Conservation (phyloP, 2,797 vertebrate species). For the Phoebastria nigripes region DNA sequence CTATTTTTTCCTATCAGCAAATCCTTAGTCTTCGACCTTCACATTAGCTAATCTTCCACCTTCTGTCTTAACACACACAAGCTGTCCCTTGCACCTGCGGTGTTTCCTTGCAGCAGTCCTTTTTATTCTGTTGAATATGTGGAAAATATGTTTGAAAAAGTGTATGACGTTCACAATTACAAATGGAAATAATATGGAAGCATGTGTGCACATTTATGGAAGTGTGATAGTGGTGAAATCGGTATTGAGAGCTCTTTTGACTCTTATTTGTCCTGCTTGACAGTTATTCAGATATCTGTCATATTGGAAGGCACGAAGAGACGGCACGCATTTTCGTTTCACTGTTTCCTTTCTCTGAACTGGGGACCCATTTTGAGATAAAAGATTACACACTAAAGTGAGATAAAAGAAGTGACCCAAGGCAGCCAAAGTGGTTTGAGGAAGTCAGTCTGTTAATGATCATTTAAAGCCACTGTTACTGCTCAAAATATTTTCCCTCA, state of each 20-base stretch:
- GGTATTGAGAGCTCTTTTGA: not conserved
- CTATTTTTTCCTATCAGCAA: not conserved
- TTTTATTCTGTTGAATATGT: not conserved
- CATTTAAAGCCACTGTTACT: not conserved
- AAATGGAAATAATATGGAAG: not conserved
- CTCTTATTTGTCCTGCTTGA: not conserved
- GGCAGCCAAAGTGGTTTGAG: not conserved
- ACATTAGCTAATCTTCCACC: not conserved
- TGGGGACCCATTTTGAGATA: not conserved
- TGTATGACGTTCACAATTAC: not conserved
- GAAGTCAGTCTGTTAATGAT: not conserved
- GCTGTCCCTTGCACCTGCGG: not conserved
- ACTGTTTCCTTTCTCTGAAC: not conserved
- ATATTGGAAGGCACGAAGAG: not conserved
- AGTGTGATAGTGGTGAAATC: not conserved
- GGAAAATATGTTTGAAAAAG: not conserved
- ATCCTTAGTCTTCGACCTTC: not conserved
- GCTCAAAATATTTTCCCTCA: not conserved
- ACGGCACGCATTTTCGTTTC: not conserved
- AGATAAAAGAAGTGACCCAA: not conserved
- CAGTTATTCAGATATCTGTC: not conserved
- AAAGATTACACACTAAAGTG: not conserved
- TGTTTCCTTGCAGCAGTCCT: not conserved
- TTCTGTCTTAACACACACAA: not conserved
- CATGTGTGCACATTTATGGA: fast-evolving